Base-by-base conservation (phyloP, 2,797 vertebrate species). In the Scomberomorus guttatus region DNA sequence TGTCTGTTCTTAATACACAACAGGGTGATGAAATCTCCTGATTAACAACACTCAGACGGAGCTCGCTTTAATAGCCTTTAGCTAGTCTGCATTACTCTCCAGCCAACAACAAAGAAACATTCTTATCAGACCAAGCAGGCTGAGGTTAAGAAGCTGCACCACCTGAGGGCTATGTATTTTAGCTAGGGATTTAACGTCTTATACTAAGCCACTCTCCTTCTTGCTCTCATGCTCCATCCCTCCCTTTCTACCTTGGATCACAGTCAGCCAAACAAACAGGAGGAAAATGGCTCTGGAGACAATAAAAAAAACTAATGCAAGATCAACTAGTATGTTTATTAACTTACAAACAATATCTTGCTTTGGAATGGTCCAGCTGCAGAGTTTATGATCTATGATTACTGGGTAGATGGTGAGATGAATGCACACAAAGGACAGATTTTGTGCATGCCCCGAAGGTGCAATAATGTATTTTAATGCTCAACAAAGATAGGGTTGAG, bases 381-480 rank as follows among this genome's bases (percentile, higher is more conserved):
- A 13, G 76, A 85, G 79, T 89, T 84, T 87, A 90, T 75, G 83
- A 86, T 85, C 82, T 82, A 58, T 80, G 85, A 83, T 88, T 88
- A 81, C 79, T 44, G 67, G 56, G 2, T 66, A 76, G 77, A 87
- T 65, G 66, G 75, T n/a, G 12, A 81, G 74, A 82, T 77, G 79
- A 91, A 87, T 56, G 72, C 78, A 89, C 87, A 93, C 89, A 92
- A 90, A 91, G 86, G 88, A 88, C 80, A 79, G 80, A 85, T 77
- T 85, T 55, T 79, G 78, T 75, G 77, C 77, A 75, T 87, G 92
- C 89, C 92, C 90, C 56, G 63, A 83, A 94, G 93, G 92, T 89
- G 77, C 82, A 91, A 93, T 91, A 89, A 89, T 92, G 89, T 91
- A 90, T 93, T 94, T 94, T 93, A 94, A 92, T 94, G 91, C 86